These are phyloP conservation scores for Microplitis mediator DNA, from an alignment of 1,140 invertebrate species.

Conservation along the genomic window DNA sequence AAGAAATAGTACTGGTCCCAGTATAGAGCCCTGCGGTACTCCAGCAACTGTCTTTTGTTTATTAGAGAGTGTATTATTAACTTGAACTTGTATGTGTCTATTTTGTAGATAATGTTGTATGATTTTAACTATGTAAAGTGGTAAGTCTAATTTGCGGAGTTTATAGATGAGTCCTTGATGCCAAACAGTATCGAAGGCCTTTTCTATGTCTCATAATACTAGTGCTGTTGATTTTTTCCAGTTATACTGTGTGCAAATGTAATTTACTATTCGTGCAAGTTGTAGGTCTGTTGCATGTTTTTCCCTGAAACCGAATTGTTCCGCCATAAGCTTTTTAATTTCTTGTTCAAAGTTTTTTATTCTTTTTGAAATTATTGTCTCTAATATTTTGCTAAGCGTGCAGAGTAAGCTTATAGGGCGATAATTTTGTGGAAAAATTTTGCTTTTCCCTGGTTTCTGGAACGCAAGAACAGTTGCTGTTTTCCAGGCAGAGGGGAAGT, in stretches of 20 bases:
- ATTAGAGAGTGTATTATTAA: slow-evolving; percentile 19
- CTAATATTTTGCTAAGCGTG: no score
- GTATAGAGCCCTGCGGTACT: slow-evolving; percentile 39
- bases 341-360: no score
- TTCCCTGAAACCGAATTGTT: slow-evolving; percentile 48
- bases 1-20: slow-evolving; percentile 28
- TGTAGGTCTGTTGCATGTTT: slow-evolving; percentile 38
- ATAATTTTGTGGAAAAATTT: no score
- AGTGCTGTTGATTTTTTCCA: slow-evolving; percentile 36
- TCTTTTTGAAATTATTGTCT: no score
- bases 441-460: no score
- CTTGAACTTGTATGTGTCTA: slow-evolving; percentile 32
- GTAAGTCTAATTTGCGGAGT: slow-evolving; percentile 30
- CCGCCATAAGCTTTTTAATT: no score
- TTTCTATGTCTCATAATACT: slow-evolving; percentile 44
- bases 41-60: slow-evolving; percentile 31
- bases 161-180: slow-evolving; percentile 45
- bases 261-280: no score
- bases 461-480: no score
- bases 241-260: no score
- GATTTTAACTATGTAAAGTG: slow-evolving; percentile 30
- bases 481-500: no score
- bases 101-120: slow-evolving; percentile 33
- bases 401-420: no score
- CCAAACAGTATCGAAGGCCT: slow-evolving; percentile 48